These are phyloP conservation scores for Oophaga pumilio DNA, from an alignment of 2,113 vertebrate genomes.

Conservation along the genomic window DNA sequence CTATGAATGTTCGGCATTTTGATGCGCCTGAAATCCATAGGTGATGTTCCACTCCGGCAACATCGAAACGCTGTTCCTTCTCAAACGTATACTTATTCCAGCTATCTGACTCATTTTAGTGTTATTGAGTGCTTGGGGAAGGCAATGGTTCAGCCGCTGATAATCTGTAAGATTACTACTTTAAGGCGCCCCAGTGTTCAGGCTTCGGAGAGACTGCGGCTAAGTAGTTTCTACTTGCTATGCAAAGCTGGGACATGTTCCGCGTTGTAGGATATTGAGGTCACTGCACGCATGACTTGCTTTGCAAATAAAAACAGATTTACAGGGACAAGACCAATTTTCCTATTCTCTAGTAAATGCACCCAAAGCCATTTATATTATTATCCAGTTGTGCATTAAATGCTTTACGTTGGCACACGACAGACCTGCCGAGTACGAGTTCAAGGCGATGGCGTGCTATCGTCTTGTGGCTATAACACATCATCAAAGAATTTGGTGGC, in stretches of 20 bases:
- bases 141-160: conserved; percentile 31
- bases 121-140: conserved; percentile 42
- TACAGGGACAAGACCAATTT: conserved; percentile 33
- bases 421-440: not conserved
- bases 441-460: not conserved
- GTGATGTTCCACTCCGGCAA: conserved; percentile 19
- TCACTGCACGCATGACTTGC: conserved; percentile 37
- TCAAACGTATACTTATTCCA: conserved; percentile 25
- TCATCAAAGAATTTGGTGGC: conserved; percentile 10
- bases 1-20: not conserved
- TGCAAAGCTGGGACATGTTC: conserved; percentile 34
- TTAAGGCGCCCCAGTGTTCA: conserved; percentile 18
- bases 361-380: conserved; percentile 26
- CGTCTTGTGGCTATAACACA: not conserved
- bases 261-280: conserved; percentile 40
- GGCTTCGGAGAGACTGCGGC: conserved; percentile 19
- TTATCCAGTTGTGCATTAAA: conserved; percentile 32
- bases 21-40: conserved; percentile 17
- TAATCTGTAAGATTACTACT: conserved; percentile 56
- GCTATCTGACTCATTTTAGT: conserved; percentile 42
- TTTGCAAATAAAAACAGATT: conserved; percentile 46
- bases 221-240: conserved; percentile 38
- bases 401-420: conserved; percentile 20
- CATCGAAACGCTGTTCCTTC: conserved; percentile 16
- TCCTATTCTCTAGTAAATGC: conserved; percentile 3